These are phyloP conservation scores for Felis chaus DNA, from an alignment of 2,113 vertebrate species.

Conservation along the genomic window DNA sequence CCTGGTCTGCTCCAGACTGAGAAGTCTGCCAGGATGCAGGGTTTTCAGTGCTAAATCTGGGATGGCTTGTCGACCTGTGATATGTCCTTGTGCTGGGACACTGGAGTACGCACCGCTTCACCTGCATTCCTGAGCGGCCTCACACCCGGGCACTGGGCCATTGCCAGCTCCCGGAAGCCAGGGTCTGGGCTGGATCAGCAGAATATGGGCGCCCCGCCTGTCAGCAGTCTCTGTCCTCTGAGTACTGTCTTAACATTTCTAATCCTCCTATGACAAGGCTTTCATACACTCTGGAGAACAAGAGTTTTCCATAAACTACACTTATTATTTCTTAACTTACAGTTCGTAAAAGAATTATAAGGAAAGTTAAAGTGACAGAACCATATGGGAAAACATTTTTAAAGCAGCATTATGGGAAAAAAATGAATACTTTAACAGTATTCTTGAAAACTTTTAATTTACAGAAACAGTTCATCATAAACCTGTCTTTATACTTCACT, in stretches of 20 bases:
- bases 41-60: background rate
- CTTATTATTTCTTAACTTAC: background rate
- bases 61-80: background rate
- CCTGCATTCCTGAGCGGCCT: accelerated
- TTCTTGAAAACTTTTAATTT: background rate
- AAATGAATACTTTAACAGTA: background rate
- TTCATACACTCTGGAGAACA: background rate
- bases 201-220: accelerated
- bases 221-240: accelerated
- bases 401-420: background rate
- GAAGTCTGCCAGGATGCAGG: background rate
- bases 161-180: accelerated
- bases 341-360: background rate
- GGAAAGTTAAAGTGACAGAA: background rate
- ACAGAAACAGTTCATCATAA: background rate
- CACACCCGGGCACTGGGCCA: accelerated
- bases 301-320: background rate
- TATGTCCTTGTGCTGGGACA: accelerated
- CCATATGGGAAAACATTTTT: background rate
- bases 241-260: accelerated
- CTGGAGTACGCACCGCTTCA: accelerated
- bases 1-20: background rate
- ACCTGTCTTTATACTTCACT: background rate
- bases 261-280: background rate
- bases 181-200: accelerated